Conservation (phyloP, 2,888 invertebrate genomes). For the Xanthia icteritia region DNA sequence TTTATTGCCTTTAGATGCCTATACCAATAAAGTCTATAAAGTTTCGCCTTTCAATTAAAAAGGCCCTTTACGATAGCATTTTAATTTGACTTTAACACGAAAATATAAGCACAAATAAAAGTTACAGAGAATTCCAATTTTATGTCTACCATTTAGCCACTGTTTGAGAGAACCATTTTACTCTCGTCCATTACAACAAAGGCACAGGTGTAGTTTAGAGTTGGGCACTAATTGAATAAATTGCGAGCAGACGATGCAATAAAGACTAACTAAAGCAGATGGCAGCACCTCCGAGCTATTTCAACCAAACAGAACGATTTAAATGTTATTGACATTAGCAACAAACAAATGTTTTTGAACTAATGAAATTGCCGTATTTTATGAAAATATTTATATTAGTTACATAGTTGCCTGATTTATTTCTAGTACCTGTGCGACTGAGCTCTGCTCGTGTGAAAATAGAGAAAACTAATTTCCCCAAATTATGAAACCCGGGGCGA, state of each 20-base stretch:
- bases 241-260: conserved; percentile 61
- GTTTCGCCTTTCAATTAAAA: background rate
- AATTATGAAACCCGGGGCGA: too few species aligned
- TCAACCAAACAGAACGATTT: conserved; percentile 1
- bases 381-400: background rate
- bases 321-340: background rate
- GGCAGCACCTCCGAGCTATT: conserved; percentile 17
- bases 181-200: conserved; percentile 10
- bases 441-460: too few species aligned
- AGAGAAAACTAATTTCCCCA: too few species aligned
- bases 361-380: background rate
- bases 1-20: background rate
- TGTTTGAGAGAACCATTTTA: conserved; percentile 22
- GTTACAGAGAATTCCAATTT: conserved; percentile 8
- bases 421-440: too few species aligned
- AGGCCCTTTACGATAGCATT: background rate
- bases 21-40: background rate
- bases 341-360: background rate
- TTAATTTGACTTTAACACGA: conserved; percentile 14
- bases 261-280: conserved; percentile 21
- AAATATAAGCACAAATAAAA: conserved; percentile 2
- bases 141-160: conserved; percentile 12
- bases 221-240: conserved; percentile 70
- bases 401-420: too few species aligned
- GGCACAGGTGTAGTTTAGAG: conserved; percentile 36